Evolutionary conservation across 2,888 invertebrate species (phyloP).

Genomic region (Acleris laterana): DNA sequence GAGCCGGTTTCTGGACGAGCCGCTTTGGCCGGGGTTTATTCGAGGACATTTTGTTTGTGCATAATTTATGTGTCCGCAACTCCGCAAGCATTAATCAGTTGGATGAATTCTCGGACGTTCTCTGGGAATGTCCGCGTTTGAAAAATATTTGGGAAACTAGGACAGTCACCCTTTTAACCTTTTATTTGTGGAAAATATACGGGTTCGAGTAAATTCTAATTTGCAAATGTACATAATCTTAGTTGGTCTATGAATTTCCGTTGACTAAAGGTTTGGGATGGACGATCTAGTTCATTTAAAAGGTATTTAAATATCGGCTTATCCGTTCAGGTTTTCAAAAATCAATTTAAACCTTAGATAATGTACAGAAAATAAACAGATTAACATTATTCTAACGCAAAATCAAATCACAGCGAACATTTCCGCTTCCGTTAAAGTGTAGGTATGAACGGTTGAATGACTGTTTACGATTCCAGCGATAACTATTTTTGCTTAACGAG

Average conservation of each 20-base stretch:
- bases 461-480: conserved; percentile 1
- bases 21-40: conserved; percentile 45
- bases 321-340: no score
- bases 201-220: no score
- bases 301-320: no score
- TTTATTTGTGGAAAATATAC: no score
- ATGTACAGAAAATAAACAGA: background rate
- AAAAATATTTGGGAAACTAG: conserved; percentile 3
- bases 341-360: no score
- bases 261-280: no score
- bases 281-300: no score
- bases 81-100: conserved; percentile 31
- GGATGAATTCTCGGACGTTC: conserved; percentile 24
- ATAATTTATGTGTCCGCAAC: conserved; percentile 38
- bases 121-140: background rate
- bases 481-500: conserved; percentile 18
- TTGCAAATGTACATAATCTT: no score
- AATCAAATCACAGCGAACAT: no score
- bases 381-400: no score
- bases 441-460: background rate
- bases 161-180: no score
- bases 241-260: no score
- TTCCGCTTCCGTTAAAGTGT: background rate
- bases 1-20: conserved; percentile 45
- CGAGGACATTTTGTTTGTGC: conserved; percentile 43